These are phyloP conservation scores for Gymnothorax reevesii DNA, from an alignment of 2,797 vertebrate species.

Conservation along the genomic window DNA sequence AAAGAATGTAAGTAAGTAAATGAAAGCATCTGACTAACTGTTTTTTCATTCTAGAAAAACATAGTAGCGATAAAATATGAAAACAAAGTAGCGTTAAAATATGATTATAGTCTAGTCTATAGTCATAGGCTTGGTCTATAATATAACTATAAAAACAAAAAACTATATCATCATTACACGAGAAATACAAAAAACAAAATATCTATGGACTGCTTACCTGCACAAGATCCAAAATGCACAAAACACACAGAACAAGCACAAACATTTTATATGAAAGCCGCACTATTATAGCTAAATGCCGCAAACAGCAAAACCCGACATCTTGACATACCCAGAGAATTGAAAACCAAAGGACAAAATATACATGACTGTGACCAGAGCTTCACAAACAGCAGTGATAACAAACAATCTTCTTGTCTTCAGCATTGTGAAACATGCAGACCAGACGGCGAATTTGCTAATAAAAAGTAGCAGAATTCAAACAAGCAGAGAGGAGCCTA, in stretches of 20 bases:
- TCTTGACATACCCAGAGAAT: background rate
- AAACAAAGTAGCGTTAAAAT: background rate
- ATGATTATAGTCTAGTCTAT: background rate
- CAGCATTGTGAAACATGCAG: background rate
- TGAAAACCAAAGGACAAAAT: background rate
- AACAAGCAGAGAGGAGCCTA: background rate
- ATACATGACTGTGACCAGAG: background rate
- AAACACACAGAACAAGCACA: background rate
- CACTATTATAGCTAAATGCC: background rate
- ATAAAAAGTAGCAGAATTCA: background rate
- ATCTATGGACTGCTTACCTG: background rate
- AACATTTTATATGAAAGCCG: background rate
- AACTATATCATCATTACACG: background rate
- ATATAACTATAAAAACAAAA: background rate
- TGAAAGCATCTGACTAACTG: background rate
- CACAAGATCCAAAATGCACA: background rate
- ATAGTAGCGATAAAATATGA: background rate
- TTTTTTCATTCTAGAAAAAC: background rate
- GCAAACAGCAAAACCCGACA: background rate
- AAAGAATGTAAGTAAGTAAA: background rate
- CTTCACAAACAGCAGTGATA: background rate
- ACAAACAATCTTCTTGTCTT: background rate
- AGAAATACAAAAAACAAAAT: background rate
- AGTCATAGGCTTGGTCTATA: no score
- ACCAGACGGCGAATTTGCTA: background rate